These are phyloP conservation scores for Sebastolobus alascanus DNA, from an alignment of 2,797 vertebrate genomes.

Conservation along the genomic window DNA sequence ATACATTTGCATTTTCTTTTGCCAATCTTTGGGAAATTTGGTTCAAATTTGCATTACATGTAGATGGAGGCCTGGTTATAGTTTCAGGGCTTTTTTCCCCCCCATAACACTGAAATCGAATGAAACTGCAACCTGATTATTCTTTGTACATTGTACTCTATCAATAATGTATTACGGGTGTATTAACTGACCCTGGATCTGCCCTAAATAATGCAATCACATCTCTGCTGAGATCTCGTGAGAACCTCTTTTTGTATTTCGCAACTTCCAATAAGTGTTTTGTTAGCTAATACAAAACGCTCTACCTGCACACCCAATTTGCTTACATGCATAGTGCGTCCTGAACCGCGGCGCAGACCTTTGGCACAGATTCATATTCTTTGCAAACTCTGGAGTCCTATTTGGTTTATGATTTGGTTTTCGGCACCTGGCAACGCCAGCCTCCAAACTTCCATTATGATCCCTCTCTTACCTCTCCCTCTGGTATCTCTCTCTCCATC, in stretches of 20 bases:
- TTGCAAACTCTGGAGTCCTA: constrained; percentile 3
- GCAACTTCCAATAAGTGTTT: background rate
- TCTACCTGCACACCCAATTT: constrained; percentile 2
- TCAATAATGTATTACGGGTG: constrained; percentile 16
- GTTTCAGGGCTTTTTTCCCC: background rate
- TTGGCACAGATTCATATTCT: background rate
- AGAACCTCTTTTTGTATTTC: background rate
- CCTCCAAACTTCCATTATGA: constrained; percentile 44
- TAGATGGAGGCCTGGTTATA: background rate
- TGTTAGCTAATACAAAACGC: background rate
- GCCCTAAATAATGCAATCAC: constrained; percentile 8
- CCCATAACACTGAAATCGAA: background rate
- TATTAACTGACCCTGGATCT: constrained; percentile 4
- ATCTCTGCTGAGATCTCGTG: background rate
- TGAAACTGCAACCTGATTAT: background rate
- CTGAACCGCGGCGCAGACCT: background rate
- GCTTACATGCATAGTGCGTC: background rate
- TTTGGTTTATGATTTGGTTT: constrained; percentile 33
- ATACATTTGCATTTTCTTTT: constrained; percentile 3
- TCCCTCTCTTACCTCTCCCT: constrained; percentile 36
- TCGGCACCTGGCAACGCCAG: constrained; percentile 21
- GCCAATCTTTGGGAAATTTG: background rate
- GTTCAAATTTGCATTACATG: background rate
- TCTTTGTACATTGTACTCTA: background rate
- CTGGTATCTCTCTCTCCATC: constrained; percentile 42